phyloP scores from a whole-genome alignment of 1,140 invertebrate genomes.

The Cotesia glomerata region DNA sequence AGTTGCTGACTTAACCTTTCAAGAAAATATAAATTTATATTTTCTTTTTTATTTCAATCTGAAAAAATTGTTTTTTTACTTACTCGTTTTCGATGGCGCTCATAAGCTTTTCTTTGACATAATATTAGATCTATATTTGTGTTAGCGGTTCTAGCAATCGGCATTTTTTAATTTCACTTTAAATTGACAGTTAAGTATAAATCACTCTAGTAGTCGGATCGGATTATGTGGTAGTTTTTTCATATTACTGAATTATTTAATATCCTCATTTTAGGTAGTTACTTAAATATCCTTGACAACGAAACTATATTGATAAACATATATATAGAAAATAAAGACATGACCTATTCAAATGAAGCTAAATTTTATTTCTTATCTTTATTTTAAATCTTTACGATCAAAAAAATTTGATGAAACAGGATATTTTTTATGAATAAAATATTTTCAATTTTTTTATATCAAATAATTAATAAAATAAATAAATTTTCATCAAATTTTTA shows the following conservation, averaged over 20 bases:
- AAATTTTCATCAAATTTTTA: no score
- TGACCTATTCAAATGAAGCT: no score
- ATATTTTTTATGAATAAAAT: no score
- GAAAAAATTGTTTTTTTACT: conserved; percentile 16
- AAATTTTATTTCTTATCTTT: no score
- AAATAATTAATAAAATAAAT: no score
- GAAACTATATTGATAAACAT: no score
- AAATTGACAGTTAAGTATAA: conserved; percentile 3
- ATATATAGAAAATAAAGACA: no score
- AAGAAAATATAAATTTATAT: conserved; percentile 6
- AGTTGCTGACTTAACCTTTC: conserved; percentile 49
- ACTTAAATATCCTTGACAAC: no score
- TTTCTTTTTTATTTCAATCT: background rate
- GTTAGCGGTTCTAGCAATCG: background rate
- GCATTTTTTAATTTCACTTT: background rate
- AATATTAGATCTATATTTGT: conserved; percentile 8
- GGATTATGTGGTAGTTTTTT: background rate
- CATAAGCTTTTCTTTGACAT: conserved; percentile 39
- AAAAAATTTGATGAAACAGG: no score
- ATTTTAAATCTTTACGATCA: no score
- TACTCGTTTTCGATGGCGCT: conserved; percentile 47
- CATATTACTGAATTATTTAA: background rate
- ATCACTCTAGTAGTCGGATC: background rate
- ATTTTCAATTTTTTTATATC: no score
- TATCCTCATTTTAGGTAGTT: background rate